Percentiles rank a stretch among this genome's conserved stretches.
phyloP scores from a whole-genome alignment of 2,113 vertebrate species.

The Rhinolophus sinicus region DNA sequence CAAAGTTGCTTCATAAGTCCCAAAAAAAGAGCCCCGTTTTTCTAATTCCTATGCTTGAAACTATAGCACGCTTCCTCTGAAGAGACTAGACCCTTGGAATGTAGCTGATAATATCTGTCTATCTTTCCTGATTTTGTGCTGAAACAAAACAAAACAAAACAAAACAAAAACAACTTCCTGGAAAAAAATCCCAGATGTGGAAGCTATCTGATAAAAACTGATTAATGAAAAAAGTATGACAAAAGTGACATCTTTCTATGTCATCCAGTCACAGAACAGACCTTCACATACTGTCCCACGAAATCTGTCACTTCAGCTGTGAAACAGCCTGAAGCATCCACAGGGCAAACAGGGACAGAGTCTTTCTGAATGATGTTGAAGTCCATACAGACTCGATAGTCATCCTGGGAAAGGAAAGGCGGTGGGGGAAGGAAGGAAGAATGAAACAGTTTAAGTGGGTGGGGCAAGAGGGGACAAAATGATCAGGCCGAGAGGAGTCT shows the following conservation, averaged over 20 bases:
- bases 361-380: constrained; percentile 96
- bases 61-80: not conserved
- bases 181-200: not conserved
- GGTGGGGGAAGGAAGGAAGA: too few relatives aligned
- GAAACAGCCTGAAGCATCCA: constrained; percentile 96
- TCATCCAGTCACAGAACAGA: constrained; percentile 84
- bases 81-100: not conserved
- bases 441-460: not conserved
- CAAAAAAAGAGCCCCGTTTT: not conserved
- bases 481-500: not conserved
- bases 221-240: not conserved
- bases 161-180: not conserved
- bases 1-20: not conserved
- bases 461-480: not conserved
- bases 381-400: constrained; percentile 95
- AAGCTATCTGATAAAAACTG: not conserved
- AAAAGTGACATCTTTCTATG: not conserved
- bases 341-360: constrained; percentile 95
- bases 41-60: not conserved
- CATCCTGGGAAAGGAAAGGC: constrained; percentile 88
- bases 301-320: constrained; percentile 96
- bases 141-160: not conserved
- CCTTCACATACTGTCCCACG: constrained; percentile 98
- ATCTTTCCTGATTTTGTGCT: not conserved
- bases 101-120: not conserved